phyloP scores from a whole-genome alignment of 1,140 invertebrate genomes.

The Cyclina sinensis region DNA sequence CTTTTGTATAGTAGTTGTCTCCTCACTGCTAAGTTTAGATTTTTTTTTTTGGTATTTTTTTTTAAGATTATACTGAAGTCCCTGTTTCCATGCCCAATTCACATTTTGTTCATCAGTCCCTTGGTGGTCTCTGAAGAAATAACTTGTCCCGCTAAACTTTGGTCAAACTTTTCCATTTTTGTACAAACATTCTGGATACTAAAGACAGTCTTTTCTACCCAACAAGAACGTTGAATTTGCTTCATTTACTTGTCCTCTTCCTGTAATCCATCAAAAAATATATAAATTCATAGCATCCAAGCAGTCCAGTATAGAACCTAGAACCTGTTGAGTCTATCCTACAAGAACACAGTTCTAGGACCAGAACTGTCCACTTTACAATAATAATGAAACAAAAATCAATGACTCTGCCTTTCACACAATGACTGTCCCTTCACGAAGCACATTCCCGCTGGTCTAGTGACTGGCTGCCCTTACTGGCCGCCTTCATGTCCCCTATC shows the following conservation, averaged over 20 bases:
- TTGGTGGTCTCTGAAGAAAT: not conserved
- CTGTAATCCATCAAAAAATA: slow-evolving; percentile 29
- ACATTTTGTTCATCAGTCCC: not conserved
- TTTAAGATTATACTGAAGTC: not conserved
- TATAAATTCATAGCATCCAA: not conserved
- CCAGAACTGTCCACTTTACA: slow-evolving; percentile 60
- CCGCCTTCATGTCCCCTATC: slow-evolving; percentile 73
- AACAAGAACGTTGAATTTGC: slow-evolving; percentile 20
- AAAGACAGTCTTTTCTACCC: not conserved
- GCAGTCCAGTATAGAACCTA: not conserved
- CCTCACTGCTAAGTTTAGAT: not conserved
- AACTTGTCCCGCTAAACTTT: not conserved
- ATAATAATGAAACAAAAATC: slow-evolving; percentile 65
- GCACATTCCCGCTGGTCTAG: slow-evolving; percentile 70
- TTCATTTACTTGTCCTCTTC: slow-evolving; percentile 44
- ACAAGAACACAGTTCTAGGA: slow-evolving; percentile 42
- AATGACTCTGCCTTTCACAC: slow-evolving; percentile 55
- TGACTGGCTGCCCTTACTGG: slow-evolving; percentile 54
- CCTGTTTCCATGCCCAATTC: not conserved
- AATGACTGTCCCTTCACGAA: slow-evolving; percentile 70
- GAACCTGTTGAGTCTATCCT: slow-evolving; percentile 10
- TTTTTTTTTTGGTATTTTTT: not conserved
- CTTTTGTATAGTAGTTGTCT: not conserved
- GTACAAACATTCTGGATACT: not conserved
- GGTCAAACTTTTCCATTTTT: not conserved